phyloP scores from a whole-genome alignment of 2,888 invertebrate species.

The Coleophora deauratella region DNA sequence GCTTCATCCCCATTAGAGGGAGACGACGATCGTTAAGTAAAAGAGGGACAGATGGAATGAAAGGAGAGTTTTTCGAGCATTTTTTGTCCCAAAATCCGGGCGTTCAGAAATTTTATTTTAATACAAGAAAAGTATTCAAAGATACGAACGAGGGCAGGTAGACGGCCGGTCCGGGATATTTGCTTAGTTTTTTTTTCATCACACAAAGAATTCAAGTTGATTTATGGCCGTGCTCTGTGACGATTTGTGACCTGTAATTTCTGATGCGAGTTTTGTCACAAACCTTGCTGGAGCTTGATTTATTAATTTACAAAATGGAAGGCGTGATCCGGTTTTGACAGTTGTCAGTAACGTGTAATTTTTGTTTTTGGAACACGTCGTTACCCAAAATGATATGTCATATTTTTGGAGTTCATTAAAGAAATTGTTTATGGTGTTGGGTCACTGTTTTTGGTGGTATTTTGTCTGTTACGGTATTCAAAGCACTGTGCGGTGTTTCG shows the following conservation, averaged over 20 bases:
- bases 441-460: no score
- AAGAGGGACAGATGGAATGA: slow-evolving; percentile 34
- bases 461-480: no score
- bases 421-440: no score
- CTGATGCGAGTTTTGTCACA: slow-evolving; percentile 70
- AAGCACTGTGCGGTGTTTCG: no score
- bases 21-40: slow-evolving; percentile 23
- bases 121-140: slow-evolving; percentile 70
- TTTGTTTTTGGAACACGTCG: slow-evolving; percentile 25
- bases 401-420: no score
- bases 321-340: slow-evolving; percentile 57
- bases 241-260: slow-evolving; percentile 72
- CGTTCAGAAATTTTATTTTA: slow-evolving; percentile 69
- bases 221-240: slow-evolving; percentile 63
- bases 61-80: slow-evolving; percentile 63
- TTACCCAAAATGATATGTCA: slow-evolving; percentile 22
- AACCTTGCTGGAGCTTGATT: slow-evolving; percentile 52
- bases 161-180: slow-evolving; percentile 55
- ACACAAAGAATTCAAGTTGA: slow-evolving; percentile 64
- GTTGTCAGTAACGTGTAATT: slow-evolving; percentile 52
- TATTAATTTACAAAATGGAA: slow-evolving; percentile 51
- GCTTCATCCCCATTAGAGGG: slow-evolving; percentile 48
- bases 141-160: slow-evolving; percentile 69
- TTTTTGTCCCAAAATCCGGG: slow-evolving; percentile 67
- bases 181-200: slow-evolving; percentile 64